A percentile compares a stretch with the other conserved stretches of the same genome.
Evolutionary conservation across 2,797 vertebrate species (phyloP).

Genomic region (Tokudaia tokunoshimensis): DNA sequence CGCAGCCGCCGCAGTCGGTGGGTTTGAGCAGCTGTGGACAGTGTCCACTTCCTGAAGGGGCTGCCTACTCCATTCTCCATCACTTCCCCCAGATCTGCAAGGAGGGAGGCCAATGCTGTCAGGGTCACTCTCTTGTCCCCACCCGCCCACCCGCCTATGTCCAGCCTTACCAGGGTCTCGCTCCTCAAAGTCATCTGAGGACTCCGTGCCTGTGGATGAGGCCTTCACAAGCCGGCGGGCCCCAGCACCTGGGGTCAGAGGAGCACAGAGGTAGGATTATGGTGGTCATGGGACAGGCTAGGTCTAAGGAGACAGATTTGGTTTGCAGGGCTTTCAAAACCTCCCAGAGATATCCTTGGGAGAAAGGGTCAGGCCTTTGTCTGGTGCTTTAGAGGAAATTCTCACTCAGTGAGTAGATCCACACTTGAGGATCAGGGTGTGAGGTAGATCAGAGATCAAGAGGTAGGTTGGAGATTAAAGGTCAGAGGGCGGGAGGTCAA

Average conservation of each 20-base stretch:
- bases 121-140: not conserved
- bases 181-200: constrained; percentile 94
- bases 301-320: not conserved
- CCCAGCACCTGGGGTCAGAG: constrained; percentile 85
- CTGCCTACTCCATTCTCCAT: constrained; percentile 86
- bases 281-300: not conserved
- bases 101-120: constrained; percentile 22
- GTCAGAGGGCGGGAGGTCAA: not conserved
- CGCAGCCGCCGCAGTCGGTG: constrained; percentile 93
- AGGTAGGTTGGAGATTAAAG: not conserved
- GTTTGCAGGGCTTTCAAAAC: not conserved
- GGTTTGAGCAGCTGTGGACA: constrained; percentile 92
- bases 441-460: not conserved
- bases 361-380: not conserved
- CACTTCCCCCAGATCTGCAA: constrained; percentile 79
- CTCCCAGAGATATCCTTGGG: not conserved
- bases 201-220: constrained; percentile 90
- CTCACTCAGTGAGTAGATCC: not conserved
- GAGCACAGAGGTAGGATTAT: not conserved
- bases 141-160: not conserved
- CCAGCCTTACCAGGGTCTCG: constrained; percentile 87
- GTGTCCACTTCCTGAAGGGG: constrained; percentile 86
- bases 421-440: not conserved
- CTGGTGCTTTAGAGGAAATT: not conserved
- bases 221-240: constrained; percentile 89